A percentile compares a stretch with the other conserved stretches of the same genome.
phyloP scores from a whole-genome alignment of 2,888 invertebrate species.

The Stratiomys singularior region DNA sequence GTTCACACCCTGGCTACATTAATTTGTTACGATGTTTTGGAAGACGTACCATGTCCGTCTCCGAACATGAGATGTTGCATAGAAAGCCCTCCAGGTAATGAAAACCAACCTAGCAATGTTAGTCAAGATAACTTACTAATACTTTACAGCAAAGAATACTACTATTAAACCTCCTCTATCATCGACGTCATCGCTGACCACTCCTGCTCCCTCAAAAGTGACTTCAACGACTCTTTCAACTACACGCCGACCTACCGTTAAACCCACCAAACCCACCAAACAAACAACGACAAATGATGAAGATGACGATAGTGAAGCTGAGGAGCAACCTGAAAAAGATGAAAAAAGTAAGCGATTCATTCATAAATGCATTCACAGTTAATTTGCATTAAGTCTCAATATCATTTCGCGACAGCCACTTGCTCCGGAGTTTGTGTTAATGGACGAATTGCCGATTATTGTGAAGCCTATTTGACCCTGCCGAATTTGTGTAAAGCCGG shows the following conservation, averaged over 20 bases:
- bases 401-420: conserved; percentile 53
- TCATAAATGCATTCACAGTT: neutral
- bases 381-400: neutral
- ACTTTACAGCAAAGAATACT: conserved; percentile 54
- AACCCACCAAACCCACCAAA: conserved; percentile 34
- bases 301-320: neutral
- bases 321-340: conserved; percentile 5
- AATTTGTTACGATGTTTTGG: conserved; percentile 86
- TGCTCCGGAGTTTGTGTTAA: conserved; percentile 89
- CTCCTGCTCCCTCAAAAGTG: conserved; percentile 58
- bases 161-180: conserved; percentile 54
- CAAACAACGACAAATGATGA: conserved; percentile 4
- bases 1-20: conserved; percentile 86
- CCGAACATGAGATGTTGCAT: conserved; percentile 86
- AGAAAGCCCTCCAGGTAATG: conserved; percentile 76
- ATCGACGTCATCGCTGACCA: conserved; percentile 56
- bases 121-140: neutral
- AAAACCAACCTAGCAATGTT: too few species aligned
- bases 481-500: conserved; percentile 79
- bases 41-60: conserved; percentile 83
- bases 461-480: conserved; percentile 83
- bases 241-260: conserved; percentile 9
- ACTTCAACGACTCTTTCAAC: conserved; percentile 45
- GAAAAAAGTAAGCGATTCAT: conserved; percentile 13
- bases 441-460: conserved; percentile 83